Conservation (phyloP, 2,888 invertebrate species). For the Mycalesis mineus region DNA sequence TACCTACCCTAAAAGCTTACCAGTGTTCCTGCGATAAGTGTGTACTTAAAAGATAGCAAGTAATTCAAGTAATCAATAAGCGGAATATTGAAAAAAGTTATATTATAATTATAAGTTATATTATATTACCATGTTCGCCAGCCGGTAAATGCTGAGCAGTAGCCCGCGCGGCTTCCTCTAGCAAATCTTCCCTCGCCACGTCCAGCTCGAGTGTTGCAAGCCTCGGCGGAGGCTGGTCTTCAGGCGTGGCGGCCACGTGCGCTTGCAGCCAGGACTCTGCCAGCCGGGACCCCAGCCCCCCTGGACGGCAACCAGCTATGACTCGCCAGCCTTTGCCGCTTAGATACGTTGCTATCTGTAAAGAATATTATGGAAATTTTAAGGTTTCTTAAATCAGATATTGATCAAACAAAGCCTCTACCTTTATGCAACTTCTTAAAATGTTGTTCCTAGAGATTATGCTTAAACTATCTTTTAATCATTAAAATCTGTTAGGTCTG, state of each 20-base stretch:
- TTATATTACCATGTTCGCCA: conserved; percentile 83
- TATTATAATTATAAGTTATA: background rate
- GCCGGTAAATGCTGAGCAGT: conserved; percentile 89
- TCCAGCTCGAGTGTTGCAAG: conserved; percentile 86
- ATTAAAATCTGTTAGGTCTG: too few relatives aligned
- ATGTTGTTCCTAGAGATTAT: too few relatives aligned
- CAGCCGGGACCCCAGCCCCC: conserved; percentile 79
- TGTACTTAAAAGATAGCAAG: too few relatives aligned
- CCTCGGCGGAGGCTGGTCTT: conserved; percentile 67
- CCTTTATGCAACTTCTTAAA: too few relatives aligned
- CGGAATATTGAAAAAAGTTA: too few relatives aligned
- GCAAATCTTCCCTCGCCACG: conserved; percentile 87
- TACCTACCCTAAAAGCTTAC: too few relatives aligned
- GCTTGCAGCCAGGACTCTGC: conserved; percentile 79
- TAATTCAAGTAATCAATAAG: too few relatives aligned
- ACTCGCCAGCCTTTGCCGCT: conserved; percentile 86
- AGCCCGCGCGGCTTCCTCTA: conserved; percentile 87
- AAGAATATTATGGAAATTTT: conserved; percentile 4
- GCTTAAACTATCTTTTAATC: too few relatives aligned
- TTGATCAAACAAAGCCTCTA: too few relatives aligned
- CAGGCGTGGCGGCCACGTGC: conserved; percentile 71
- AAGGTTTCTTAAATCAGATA: too few relatives aligned
- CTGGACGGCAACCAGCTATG: conserved; percentile 84
- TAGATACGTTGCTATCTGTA: conserved; percentile 82
- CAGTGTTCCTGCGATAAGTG: too few relatives aligned